These are phyloP conservation scores for Stenurella melanura DNA, from an alignment of 2,888 invertebrate genomes.

Conservation along the genomic window DNA sequence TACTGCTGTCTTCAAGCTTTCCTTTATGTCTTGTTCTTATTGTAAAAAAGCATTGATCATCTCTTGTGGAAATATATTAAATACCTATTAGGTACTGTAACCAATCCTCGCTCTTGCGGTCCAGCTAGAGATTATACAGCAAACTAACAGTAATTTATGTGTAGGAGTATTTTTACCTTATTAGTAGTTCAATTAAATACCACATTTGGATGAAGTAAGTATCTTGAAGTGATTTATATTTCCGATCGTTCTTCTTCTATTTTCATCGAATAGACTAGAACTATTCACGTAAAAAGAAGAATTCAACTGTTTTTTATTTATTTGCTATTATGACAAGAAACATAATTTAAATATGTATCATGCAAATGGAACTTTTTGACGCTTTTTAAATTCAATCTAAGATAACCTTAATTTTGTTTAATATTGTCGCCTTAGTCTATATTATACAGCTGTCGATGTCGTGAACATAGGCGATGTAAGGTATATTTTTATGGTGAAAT, in stretches of 20 bases:
- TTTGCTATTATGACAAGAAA: too few relatives aligned
- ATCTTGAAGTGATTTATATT: neutral
- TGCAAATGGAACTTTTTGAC: too few relatives aligned
- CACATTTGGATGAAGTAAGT: neutral
- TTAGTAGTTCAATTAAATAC: neutral
- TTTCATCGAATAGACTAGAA: neutral
- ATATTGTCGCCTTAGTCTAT: too few relatives aligned
- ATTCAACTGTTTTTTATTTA: too few relatives aligned
- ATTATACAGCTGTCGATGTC: too few relatives aligned
- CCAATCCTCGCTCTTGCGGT: neutral
- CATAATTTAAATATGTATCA: too few relatives aligned
- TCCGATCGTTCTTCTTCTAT: neutral
- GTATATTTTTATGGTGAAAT: too few relatives aligned
- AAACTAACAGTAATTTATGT: neutral
- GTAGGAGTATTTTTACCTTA: conserved; percentile 3
- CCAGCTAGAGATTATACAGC: neutral
- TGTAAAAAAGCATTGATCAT: neutral
- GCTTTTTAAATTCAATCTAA: too few relatives aligned
- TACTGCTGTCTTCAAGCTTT: conserved; percentile 2
- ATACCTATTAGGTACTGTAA: conserved; percentile 1
- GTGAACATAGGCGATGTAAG: too few relatives aligned
- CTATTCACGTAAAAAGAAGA: neutral
- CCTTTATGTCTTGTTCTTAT: conserved; percentile 3
- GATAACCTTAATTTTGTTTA: too few relatives aligned
- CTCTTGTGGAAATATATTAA: neutral